phyloP scores from a whole-genome alignment of 2,113 vertebrate species.

The Caranx ignobilis region DNA sequence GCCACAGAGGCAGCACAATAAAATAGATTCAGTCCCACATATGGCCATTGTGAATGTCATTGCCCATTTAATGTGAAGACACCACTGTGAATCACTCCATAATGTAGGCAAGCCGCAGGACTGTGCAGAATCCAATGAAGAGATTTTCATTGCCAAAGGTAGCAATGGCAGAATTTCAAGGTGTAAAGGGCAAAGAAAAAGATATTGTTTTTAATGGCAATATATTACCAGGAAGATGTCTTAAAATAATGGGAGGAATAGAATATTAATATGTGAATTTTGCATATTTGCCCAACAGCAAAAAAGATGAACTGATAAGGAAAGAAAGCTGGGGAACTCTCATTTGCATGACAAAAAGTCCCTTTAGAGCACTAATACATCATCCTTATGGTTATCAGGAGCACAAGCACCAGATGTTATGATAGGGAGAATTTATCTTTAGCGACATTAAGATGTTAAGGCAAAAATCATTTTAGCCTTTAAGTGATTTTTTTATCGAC shows the following conservation, averaged over 20 bases:
- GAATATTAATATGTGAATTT: constrained; percentile 69
- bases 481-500: constrained; percentile 45
- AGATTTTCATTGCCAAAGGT: constrained; percentile 62
- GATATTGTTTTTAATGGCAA: constrained; percentile 63
- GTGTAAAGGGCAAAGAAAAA: constrained; percentile 49
- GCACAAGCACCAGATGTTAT: constrained; percentile 51
- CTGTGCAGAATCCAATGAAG: constrained; percentile 33
- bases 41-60: constrained; percentile 61
- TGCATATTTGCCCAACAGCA: constrained; percentile 76
- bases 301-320: constrained; percentile 71
- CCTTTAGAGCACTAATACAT: constrained; percentile 61
- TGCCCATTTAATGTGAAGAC: constrained; percentile 60
- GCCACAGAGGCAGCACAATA: constrained; percentile 44
- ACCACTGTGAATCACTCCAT: constrained; percentile 54
- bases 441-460: constrained; percentile 55
- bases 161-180: constrained; percentile 50
- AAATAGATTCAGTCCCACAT: constrained; percentile 48
- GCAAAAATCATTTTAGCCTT: constrained; percentile 19
- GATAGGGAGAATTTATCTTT: constrained; percentile 56
- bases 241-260: constrained; percentile 61
- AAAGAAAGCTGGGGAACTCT: constrained; percentile 60
- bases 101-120: constrained; percentile 55
- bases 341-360: constrained; percentile 77
- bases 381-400: constrained; percentile 59
- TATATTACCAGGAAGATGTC: constrained; percentile 48